phyloP scores from a whole-genome alignment of 2,113 vertebrate genomes.

The Athene cunicularia region DNA sequence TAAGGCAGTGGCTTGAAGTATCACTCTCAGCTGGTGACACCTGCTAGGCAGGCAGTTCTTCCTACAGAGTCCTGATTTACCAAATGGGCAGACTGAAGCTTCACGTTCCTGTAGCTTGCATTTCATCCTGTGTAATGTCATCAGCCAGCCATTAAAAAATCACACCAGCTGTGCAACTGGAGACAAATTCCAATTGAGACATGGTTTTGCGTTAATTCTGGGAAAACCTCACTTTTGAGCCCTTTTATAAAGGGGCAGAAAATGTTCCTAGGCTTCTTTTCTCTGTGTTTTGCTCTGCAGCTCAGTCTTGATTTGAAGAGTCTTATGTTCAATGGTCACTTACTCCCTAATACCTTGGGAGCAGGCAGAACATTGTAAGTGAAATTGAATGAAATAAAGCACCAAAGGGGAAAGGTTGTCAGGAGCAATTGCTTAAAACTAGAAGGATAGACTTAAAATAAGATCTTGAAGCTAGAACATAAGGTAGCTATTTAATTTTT shows the following conservation, averaged over 20 bases:
- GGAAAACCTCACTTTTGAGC: background rate
- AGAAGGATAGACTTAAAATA: constrained; percentile 53
- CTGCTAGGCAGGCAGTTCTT: background rate
- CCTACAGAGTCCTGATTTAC: background rate
- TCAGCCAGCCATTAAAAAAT: background rate
- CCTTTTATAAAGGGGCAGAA: background rate
- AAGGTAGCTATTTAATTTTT: constrained; percentile 61
- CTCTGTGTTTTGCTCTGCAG: background rate
- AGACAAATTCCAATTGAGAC: background rate
- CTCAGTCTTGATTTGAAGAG: constrained; percentile 31
- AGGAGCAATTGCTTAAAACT: constrained; percentile 48
- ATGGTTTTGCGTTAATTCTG: background rate
- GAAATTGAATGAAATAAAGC: constrained; percentile 46
- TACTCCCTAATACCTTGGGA: background rate
- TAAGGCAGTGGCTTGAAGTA: background rate
- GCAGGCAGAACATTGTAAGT: background rate
- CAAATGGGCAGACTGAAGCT: background rate
- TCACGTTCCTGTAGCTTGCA: background rate
- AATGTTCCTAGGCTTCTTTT: background rate
- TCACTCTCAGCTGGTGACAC: background rate
- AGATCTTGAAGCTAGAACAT: constrained; percentile 45
- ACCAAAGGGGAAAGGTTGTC: constrained; percentile 33
- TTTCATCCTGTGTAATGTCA: background rate
- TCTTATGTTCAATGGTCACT: constrained; percentile 39
- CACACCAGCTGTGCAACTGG: background rate